Conservation (phyloP, 1,140 invertebrate species). For the Polypedilum vanderplanki region DNA sequence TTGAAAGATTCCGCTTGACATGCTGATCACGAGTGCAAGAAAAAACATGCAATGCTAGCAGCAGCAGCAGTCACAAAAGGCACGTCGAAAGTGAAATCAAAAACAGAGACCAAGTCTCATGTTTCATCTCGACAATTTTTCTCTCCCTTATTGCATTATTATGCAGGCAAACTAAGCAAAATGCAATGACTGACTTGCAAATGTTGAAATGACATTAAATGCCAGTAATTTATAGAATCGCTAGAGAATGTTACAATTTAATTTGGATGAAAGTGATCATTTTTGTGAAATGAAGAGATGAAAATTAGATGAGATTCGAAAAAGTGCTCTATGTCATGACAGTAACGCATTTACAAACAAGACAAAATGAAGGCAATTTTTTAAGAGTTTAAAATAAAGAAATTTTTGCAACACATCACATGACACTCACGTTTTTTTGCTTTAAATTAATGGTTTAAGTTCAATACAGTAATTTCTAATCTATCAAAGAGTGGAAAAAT, state of each 20-base stretch:
- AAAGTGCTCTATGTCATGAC: neutral
- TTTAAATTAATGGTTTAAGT: neutral
- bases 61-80: constrained; percentile 12
- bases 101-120: neutral
- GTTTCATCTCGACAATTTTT: neutral
- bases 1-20: neutral
- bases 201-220: constrained; percentile 3
- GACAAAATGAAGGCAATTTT: neutral
- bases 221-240: constrained; percentile 12
- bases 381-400: neutral
- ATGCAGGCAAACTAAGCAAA: no score
- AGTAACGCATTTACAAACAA: neutral
- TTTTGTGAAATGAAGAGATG: neutral
- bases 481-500: neutral
- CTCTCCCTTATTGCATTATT: neutral
- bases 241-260: neutral
- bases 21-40: constrained; percentile 8
- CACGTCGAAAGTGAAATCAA: constrained; percentile 17
- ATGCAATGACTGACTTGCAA: no score
- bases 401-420: neutral
- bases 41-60: constrained; percentile 9
- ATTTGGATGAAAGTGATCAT: constrained; percentile 8
- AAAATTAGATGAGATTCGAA: neutral
- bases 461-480: no score
- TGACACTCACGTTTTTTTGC: neutral